Base-by-base conservation (phyloP, 2,113 vertebrate genomes). In the Erythrolamprus reginae region DNA sequence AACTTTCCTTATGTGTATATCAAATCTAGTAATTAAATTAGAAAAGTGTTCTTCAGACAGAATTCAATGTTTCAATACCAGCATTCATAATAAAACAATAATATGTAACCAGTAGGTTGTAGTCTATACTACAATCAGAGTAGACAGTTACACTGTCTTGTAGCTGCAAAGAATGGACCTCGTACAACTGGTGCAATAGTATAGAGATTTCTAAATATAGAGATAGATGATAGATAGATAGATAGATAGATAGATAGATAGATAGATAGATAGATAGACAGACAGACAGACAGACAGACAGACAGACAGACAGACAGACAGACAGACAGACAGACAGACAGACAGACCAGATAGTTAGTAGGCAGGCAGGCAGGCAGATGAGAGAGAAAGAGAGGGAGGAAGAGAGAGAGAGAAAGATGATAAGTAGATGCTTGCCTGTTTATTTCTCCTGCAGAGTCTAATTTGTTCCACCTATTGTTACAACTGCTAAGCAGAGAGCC, bases 361-460 rank as follows among this genome's bases (percentile, higher is more conserved):
- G n/a, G n/a, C n/a, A n/a, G n/a, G n/a, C n/a, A n/a, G n/a, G n/a
- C n/a, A n/a, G n/a, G n/a, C n/a, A n/a, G n/a, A n/a, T n/a, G n/a
- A 47, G 47, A 47, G 2, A 47, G 47, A 47, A 0, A 47, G 47
- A 47, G 48, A 9, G 48, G 6, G 17, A 53, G 17, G 5, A 5
- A 55, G 0, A 2, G 5, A 21, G 0, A 21, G 19, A 55, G 1
- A 55, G 6, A 55, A 0, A 55, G 21, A 61, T 10, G 23, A 24
- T 56, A 56, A 56, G 23, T 65, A 15, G 61, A 65, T 65, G 58
- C 19, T 82, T 83, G 50, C 10, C 38, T 47, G 77, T 50, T 58
- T 51, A 26, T n/a, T 88, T 61, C 19, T 65, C 28, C n/a, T 56
- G 38, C 82, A 87, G n/a, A 82, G 38, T 77, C 38, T 90, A 50